Percentiles rank a stretch among this genome's conserved stretches.
Evolutionary conservation across 2,113 vertebrate genomes (phyloP).

Genomic region (Dasyurus viverrinus): DNA sequence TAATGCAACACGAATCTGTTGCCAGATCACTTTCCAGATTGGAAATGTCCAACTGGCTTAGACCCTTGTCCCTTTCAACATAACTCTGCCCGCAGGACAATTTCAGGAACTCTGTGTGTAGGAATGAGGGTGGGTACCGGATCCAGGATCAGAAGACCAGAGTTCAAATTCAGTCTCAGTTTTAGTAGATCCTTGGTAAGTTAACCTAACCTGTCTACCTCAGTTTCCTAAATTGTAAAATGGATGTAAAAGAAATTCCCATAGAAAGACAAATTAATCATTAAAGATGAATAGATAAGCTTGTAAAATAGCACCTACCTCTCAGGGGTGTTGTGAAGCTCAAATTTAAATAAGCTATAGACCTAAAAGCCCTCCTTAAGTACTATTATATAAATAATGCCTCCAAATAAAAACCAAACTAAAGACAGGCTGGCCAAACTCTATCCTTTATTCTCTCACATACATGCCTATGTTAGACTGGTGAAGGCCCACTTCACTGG

Average conservation of each 20-base stretch:
- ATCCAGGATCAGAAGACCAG: not conserved
- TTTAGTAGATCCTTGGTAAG: not conserved
- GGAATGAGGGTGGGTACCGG: not conserved
- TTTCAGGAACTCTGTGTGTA: not conserved
- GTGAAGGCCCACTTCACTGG: not conserved
- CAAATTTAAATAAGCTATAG: not conserved
- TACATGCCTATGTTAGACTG: not conserved
- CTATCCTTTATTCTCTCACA: not conserved
- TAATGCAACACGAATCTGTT: not conserved
- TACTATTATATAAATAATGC: not conserved
- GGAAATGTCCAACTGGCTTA: not conserved
- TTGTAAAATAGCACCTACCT: not conserved
- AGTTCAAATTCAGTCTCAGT: not conserved
- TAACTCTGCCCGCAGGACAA: not conserved
- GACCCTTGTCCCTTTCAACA: not conserved
- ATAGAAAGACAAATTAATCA: not conserved
- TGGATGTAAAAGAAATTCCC: not conserved
- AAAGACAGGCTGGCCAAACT: fast-evolving
- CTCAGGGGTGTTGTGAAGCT: not conserved
- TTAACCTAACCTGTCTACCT: not conserved
- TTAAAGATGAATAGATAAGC: not conserved
- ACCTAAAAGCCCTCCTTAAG: not conserved
- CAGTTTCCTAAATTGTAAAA: too few relatives aligned
- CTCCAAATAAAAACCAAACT: not conserved
- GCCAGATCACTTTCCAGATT: not conserved